Base-by-base conservation (phyloP, 2,113 vertebrate species). In the Saguinus imperator region DNA sequence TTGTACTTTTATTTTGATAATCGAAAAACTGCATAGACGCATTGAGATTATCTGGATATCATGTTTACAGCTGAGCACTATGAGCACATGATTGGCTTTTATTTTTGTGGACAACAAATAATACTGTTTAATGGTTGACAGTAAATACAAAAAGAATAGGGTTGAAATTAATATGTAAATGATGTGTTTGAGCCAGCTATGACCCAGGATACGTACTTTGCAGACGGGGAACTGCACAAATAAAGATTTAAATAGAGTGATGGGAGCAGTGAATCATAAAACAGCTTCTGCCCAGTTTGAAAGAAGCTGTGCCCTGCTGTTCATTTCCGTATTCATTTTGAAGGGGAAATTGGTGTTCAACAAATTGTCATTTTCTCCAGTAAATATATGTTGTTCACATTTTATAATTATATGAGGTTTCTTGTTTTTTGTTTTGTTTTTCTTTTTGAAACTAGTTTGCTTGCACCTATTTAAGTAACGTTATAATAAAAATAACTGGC, bases 321-420 rank as follows among this genome's bases (percentile, higher is more conserved):
- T 55, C n/a, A 16, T 64, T 11, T 11, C 66, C 1, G 0, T 12
- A 1, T 8, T 48, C 5, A 0, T 1, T 61, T 2, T 8, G 75
- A 43, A 16, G 58, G 68, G 21, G 14, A 21, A 1, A 4, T 21
- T 21, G 0, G 6, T 14, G 61, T 7, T 48, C 48, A 11, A 1
- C 17, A n/a, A 18, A 13, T 25, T 14, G 35, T 13, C 58, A 4
- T 37, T 32, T 48, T 77, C n/a, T 29, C 61, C 1, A 0, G n/a
- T 40, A 25, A 23, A 14, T 13, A 17, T 35, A 1, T 57, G 50
- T 18, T 8, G 9, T 48, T 32, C 32, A 13, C 37, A 14, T 50
- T 50, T 81, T 64, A 32, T 37, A 16, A 18, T 8, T 43, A 14
- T 23, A 3, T 17, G 16, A 23, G 20, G 55, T 8, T 27, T 43